Evolutionary conservation across 1,140 invertebrate species (phyloP).

Genomic region (Drosophila orosa): DNA sequence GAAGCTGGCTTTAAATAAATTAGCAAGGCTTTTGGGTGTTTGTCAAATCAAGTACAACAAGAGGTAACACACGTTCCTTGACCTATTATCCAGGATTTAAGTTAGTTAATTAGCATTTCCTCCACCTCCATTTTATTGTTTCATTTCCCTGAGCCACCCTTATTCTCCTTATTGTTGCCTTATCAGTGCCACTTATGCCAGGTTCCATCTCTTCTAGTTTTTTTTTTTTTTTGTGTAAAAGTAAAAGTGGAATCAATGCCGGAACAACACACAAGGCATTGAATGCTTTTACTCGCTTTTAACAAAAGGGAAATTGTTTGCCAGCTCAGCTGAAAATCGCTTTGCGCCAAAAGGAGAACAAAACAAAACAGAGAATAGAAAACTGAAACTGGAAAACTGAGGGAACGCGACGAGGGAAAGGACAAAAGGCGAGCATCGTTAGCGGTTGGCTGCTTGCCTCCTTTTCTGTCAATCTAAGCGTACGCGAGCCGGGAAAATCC

Average conservation of each 20-base stretch:
- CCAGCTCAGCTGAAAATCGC: slow-evolving; percentile 59
- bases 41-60: neutral
- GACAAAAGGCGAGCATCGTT: slow-evolving; percentile 54
- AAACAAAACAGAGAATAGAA: slow-evolving; percentile 4
- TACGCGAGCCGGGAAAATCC: neutral
- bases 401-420: slow-evolving; percentile 18
- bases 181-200: slow-evolving; percentile 7
- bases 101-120: neutral
- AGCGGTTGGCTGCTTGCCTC: slow-evolving; percentile 36
- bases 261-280: neutral
- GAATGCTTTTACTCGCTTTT: slow-evolving; percentile 16
- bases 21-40: neutral
- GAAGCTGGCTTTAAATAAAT: neutral
- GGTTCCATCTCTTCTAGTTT: neutral
- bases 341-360: slow-evolving; percentile 36
- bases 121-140: neutral
- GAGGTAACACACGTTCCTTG: neutral
- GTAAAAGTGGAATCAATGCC: slow-evolving; percentile 43
- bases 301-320: slow-evolving; percentile 54
- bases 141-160: neutral
- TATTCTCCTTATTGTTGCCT: slow-evolving; percentile 5
- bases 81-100: neutral
- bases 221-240: slow-evolving; percentile 9
- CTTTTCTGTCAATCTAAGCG: slow-evolving; percentile 18
- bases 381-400: slow-evolving; percentile 8